Base-by-base conservation (phyloP, 2,797 vertebrate species). In the Tragelaphus oryx region DNA sequence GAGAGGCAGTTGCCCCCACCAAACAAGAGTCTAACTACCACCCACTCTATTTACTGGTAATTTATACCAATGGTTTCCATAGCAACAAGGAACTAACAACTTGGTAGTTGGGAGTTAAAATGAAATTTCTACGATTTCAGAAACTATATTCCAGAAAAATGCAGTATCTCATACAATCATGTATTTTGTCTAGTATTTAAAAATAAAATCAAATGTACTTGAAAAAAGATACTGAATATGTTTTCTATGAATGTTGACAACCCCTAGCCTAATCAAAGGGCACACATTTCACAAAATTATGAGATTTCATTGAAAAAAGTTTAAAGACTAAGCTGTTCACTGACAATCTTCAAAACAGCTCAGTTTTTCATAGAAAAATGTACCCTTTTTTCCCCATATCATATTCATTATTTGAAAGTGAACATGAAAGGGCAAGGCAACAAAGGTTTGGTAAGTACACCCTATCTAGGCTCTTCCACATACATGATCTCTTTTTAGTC, bases 1-100 rank as follows among this genome's bases (percentile, higher is more conserved):
- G 52, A 94, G 37, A 96, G 92, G 68, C 26, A 93, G 20, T 95
- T 97, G 18, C 17, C 28, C 44, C 41, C 44, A 86, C 60, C 59
- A 91, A 97, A 90, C 74, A 96, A 91, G 60, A 87, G 44, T 88
- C 78, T 97, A 97, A 91, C 60, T 93, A 96, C 74, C 68, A 89
- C 76, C 91, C 87, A 84, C 93, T 92, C 12, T 96, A 62, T 91
- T 96, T 94, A 76, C 62, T 93, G 26, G 71, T 82, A 54, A 95
- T 89, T 96, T 95, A 93, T 55, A 81, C 24, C 54, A 96, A 86
- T 52, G 28, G 81, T 95, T 95, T 96, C 90, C 91, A 95, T 96
- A 93, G 91, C 86, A 96, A 96, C 16, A 0, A 89, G 44, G 41
- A 93, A 83, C 50, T 94, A 95, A 96, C 48, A 87, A 89, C 20